Evolutionary conservation across 2,888 invertebrate species (phyloP).

Genomic region (Troides aeacus): DNA sequence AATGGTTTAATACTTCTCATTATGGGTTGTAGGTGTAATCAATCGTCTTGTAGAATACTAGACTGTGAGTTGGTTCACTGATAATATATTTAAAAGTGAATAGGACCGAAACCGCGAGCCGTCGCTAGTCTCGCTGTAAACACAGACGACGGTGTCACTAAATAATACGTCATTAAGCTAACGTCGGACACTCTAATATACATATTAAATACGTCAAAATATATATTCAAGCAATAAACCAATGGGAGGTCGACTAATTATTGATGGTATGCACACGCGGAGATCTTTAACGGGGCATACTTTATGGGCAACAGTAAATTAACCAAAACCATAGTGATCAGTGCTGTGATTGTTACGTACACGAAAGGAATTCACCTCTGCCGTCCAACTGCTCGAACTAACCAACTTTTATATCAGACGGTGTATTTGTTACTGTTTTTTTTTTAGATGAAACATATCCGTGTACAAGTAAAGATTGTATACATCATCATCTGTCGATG

Average conservation of each 20-base stretch:
- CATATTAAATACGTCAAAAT: constrained; percentile 59
- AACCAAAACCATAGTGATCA: constrained; percentile 28
- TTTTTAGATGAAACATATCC: no score
- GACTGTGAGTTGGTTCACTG: no score
- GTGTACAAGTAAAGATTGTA: no score
- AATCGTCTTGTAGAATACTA: no score
- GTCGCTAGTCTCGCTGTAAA: constrained; percentile 26
- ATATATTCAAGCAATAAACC: constrained; percentile 50
- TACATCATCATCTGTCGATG: no score
- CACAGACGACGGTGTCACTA: constrained; percentile 31
- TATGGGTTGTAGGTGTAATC: no score
- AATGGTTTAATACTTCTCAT: no score
- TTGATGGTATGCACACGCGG: constrained; percentile 66
- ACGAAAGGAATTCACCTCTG: constrained; percentile 13
- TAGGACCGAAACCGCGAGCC: constrained; percentile 10
- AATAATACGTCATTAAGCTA: constrained; percentile 43
- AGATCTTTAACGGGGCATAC: constrained; percentile 48
- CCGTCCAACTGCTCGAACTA: constrained; percentile 16
- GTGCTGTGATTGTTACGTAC: constrained; percentile 10
- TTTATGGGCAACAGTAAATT: constrained; percentile 41
- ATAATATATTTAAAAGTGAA: no score
- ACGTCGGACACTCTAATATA: constrained; percentile 55
- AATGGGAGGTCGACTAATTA: constrained; percentile 70
- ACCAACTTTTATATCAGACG: background rate
- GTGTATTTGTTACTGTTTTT: no score